These are phyloP conservation scores for Bradypodion pumilum DNA, from an alignment of 2,797 vertebrate genomes.

Conservation along the genomic window DNA sequence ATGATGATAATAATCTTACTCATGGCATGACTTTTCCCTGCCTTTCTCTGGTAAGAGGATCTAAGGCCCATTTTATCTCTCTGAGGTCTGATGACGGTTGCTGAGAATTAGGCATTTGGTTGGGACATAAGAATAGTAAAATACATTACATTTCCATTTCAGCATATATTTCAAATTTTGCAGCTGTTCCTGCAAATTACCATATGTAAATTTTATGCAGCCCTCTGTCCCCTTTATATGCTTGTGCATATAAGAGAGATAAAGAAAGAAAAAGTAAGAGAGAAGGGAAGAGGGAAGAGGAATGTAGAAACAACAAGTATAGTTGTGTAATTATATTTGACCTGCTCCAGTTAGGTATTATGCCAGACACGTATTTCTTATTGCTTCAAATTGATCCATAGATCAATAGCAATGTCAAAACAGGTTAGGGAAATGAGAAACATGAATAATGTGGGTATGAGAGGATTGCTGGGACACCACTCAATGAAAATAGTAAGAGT, in stretches of 20 bases:
- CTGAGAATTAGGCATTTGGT: too few relatives aligned
- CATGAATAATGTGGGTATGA: background rate
- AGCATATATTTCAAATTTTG: background rate
- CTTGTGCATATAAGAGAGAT: too few relatives aligned
- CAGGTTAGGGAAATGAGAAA: background rate
- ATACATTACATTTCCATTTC: background rate
- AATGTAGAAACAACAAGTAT: background rate
- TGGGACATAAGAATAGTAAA: background rate
- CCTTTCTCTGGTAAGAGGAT: too few relatives aligned
- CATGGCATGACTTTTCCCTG: too few relatives aligned
- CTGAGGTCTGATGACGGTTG: too few relatives aligned
- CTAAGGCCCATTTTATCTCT: too few relatives aligned
- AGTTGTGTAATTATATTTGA: slow-evolving; percentile 21
- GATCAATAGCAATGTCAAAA: slow-evolving; percentile 45
- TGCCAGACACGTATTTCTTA: slow-evolving; percentile 8
- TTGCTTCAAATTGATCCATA: background rate
- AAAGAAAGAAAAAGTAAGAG: too few relatives aligned
- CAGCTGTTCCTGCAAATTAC: background rate
- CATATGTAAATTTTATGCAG: background rate
- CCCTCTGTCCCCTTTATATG: background rate
- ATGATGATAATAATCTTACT: too few relatives aligned
- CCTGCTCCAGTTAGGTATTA: slow-evolving; percentile 7
- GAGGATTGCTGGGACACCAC: background rate
- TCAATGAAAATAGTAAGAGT: background rate
- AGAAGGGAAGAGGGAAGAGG: too few relatives aligned